Conservation (phyloP, 2,113 vertebrate species). For the Dicentrarchus labrax region DNA sequence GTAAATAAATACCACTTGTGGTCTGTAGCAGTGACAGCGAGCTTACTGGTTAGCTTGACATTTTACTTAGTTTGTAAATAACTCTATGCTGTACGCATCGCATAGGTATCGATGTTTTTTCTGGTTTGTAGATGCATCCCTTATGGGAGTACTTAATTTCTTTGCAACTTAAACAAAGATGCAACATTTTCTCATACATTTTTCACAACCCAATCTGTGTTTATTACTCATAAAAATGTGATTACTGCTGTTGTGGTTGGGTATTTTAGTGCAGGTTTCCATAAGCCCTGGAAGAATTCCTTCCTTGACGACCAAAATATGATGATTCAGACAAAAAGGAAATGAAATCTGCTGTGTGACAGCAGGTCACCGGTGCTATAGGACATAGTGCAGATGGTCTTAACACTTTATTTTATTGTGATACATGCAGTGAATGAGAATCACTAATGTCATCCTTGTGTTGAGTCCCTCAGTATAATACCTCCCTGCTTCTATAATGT, state of each 20-base stretch:
- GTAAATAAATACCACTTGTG: conserved; percentile 41
- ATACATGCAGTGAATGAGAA: conserved; percentile 14
- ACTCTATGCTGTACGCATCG: background rate
- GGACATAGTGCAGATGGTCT: conserved; percentile 58
- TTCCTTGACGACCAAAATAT: conserved; percentile 15
- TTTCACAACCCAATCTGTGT: background rate
- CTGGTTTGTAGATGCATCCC: conserved; percentile 6
- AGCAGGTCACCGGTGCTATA: conserved; percentile 50
- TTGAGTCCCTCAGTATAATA: conserved; percentile 7
- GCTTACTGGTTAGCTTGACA: conserved; percentile 38
- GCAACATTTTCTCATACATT: background rate
- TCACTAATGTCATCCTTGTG: conserved; percentile 41
- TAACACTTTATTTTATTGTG: conserved; percentile 53
- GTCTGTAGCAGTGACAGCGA: conserved; percentile 21
- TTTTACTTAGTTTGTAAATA: conserved; percentile 28
- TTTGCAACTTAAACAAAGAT: conserved; percentile 1
- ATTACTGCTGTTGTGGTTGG: background rate
- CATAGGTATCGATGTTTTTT: background rate
- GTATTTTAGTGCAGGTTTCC: conserved; percentile 25
- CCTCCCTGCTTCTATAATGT: conserved; percentile 19
- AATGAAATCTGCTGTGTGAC: conserved; percentile 55
- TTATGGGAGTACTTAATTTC: background rate
- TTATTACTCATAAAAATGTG: conserved; percentile 9
- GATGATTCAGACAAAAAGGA: conserved; percentile 53
- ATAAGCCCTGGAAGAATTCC: conserved; percentile 6